Evolutionary conservation across 2,888 invertebrate species (phyloP).

Genomic region (Tenthredo amoena): DNA sequence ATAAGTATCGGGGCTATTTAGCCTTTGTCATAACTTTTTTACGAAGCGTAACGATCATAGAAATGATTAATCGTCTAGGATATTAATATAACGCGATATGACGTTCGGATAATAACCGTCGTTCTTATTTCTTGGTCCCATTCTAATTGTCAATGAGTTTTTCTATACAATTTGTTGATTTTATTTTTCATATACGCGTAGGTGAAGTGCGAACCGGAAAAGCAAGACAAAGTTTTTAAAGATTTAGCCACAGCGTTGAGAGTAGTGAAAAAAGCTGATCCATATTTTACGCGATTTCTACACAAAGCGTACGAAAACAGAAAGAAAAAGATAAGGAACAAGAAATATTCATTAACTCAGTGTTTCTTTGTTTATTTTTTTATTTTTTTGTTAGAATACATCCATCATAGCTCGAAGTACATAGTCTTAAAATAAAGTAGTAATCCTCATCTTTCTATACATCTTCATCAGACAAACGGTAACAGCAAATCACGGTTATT

Average conservation of each 20-base stretch:
- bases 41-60: constrained; percentile 14
- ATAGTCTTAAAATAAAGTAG: constrained; percentile 23
- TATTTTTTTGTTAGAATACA: background rate
- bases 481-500: constrained; percentile 9
- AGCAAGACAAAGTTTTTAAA: background rate
- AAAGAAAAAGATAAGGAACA: background rate
- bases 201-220: background rate
- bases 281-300: background rate
- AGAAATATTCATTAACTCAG: background rate
- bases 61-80: constrained; percentile 33
- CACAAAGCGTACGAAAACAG: background rate
- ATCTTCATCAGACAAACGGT: constrained; percentile 22
- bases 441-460: constrained; percentile 8
- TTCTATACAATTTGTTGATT: background rate
- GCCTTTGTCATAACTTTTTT: constrained; percentile 4
- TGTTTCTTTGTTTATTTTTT: background rate
- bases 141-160: constrained; percentile 11
- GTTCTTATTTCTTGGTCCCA: background rate
- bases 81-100: constrained; percentile 18
- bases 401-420: constrained; percentile 11
- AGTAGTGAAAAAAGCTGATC: background rate
- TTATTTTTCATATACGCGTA: background rate
- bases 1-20: background rate
- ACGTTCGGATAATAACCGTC: background rate
- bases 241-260: background rate